These are phyloP conservation scores for Gambusia holbrooki DNA, from an alignment of 2,113 vertebrate species.

Conservation along the genomic window DNA sequence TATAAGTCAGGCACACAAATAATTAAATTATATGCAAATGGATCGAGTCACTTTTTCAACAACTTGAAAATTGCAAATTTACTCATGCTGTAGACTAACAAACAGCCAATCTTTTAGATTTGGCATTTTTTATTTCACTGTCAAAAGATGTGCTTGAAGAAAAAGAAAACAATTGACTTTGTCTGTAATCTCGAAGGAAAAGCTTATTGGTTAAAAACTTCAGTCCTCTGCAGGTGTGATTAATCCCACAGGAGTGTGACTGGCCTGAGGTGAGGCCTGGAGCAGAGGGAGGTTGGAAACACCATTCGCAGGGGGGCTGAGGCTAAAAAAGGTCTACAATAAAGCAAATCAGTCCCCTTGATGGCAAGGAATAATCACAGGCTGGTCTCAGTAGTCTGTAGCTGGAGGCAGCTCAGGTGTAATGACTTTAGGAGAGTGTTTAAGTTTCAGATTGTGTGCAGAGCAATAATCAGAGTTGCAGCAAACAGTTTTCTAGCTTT, in stretches of 20 bases:
- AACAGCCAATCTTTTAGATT: not conserved
- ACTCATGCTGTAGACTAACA: not conserved
- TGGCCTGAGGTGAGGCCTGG: constrained; percentile 34
- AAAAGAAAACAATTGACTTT: constrained; percentile 45
- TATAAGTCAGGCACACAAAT: not conserved
- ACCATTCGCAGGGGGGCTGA: constrained; percentile 14
- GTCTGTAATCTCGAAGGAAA: constrained; percentile 39
- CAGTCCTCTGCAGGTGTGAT: constrained; percentile 34
- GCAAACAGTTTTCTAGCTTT: constrained; percentile 4
- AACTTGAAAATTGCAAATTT: not conserved
- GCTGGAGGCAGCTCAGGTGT: constrained; percentile 29
- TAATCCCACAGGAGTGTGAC: constrained; percentile 41
- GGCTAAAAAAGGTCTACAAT: constrained; percentile 23
- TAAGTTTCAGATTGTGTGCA: constrained; percentile 12
- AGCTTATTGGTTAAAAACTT: constrained; percentile 24
- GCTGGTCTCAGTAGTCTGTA: constrained; percentile 33
- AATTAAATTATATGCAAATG: not conserved
- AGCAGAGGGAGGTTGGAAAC: constrained; percentile 29
- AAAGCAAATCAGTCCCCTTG: constrained; percentile 27
- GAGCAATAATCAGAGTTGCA: not conserved
- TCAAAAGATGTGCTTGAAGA: constrained; percentile 20
- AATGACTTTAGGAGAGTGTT: not conserved
- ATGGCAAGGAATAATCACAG: constrained; percentile 39
- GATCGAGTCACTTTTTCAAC: not conserved
- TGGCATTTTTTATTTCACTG: constrained; percentile 11